Evolutionary conservation across 2,797 vertebrate species (phyloP).

Genomic region (Molossus molossus): DNA sequence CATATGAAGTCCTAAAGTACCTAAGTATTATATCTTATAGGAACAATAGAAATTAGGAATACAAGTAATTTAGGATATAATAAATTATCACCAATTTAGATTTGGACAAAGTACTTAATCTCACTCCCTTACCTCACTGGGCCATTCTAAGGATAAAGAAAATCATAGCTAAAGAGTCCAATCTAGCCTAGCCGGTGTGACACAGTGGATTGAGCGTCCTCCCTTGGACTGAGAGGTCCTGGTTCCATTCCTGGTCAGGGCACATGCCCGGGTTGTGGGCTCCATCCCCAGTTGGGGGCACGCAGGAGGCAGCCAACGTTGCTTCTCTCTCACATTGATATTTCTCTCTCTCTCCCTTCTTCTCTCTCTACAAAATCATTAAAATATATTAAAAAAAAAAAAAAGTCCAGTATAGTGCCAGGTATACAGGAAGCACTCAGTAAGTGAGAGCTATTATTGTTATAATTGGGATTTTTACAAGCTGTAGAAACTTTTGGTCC

Average conservation of each 20-base stretch:
- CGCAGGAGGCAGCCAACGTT: too few species aligned
- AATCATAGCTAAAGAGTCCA: not conserved
- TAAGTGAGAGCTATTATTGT: not conserved
- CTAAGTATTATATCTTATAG: not conserved
- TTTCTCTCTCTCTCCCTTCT: too few species aligned
- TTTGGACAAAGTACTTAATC: not conserved
- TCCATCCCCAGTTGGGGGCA: too few species aligned
- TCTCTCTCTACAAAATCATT: too few species aligned
- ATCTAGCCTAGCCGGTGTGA: too few species aligned
- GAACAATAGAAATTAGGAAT: not conserved
- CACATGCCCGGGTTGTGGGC: too few species aligned
- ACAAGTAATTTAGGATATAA: not conserved
- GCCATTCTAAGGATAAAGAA: slow-evolving; percentile 13
- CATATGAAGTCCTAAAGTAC: not conserved
- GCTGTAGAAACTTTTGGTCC: not conserved
- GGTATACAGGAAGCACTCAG: not conserved
- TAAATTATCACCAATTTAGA: not conserved
- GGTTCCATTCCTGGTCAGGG: too few species aligned
- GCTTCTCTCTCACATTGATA: too few species aligned
- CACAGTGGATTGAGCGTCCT: too few species aligned
- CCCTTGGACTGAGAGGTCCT: too few species aligned
- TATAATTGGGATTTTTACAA: not conserved
- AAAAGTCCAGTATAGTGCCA: not conserved
- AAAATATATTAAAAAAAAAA: too few species aligned
- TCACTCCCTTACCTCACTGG: not conserved